phyloP scores from a whole-genome alignment of 2,113 vertebrate species.

The Hemiscyllium ocellatum region DNA sequence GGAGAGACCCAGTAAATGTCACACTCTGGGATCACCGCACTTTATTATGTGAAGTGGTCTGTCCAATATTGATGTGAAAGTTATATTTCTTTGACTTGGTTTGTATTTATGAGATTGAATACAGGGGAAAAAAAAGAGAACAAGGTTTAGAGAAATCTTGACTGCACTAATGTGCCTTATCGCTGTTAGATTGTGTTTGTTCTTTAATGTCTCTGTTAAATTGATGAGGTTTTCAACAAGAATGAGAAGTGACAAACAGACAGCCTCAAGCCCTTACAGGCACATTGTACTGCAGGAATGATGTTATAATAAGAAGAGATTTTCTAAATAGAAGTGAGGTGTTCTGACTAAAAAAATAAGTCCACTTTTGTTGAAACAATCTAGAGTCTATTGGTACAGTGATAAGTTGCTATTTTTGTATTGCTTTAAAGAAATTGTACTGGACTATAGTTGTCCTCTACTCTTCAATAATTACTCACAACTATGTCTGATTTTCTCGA shows the following conservation, averaged over 20 bases:
- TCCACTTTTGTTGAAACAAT: background rate
- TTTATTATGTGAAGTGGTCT: conserved; percentile 6
- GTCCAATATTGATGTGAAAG: background rate
- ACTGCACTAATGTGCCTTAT: background rate
- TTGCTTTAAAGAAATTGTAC: background rate
- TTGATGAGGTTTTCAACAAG: background rate
- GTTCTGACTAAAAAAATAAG: background rate
- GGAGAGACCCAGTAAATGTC: background rate
- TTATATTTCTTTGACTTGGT: background rate
- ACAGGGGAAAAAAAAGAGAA: background rate
- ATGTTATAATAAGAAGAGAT: background rate
- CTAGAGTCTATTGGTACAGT: background rate
- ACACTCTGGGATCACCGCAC: background rate
- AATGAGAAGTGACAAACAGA: background rate
- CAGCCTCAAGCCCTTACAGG: background rate
- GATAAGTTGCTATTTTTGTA: background rate
- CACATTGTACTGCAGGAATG: background rate
- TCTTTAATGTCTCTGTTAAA: background rate
- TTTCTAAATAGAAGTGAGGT: background rate
- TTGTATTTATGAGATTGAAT: background rate
- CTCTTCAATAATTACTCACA: background rate
- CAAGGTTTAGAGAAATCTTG: background rate
- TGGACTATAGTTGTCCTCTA: background rate
- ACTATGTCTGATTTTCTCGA: background rate
- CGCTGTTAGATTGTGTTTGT: background rate